Base-by-base conservation (phyloP, 2,113 vertebrate species). In the Notothenia rossii region DNA sequence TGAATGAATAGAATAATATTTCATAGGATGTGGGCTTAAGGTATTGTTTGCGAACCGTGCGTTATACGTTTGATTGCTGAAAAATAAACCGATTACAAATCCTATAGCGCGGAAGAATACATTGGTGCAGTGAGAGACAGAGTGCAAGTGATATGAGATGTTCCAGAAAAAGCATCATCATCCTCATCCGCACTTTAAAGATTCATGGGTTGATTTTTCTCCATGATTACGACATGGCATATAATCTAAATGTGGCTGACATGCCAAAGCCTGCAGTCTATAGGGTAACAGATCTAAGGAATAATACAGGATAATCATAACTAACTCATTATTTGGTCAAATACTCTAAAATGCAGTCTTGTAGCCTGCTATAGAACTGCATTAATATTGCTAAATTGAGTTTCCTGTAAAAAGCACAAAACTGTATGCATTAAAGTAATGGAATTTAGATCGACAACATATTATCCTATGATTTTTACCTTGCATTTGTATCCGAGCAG, bases 81-180 rank as follows among this genome's bases (percentile, higher is more conserved):
- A 59, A 50, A 56, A 50, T 4, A 59, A 4, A 29, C 1, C 11
- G 14, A 56, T n/a, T 33, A 2, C 0, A 9, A 72, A 67, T 3
- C 9, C 4, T 12, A 17, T 1, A n/a, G 14, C 20, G 92, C 91
- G 93, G 89, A 91, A 33, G 89, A 63, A 92, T 25, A 92, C 77
- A 67, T 9, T 89, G 79, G 72, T 58, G 83, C 86, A 92, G 78
- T 76, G 72, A 71, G 72, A 71, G 48, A 77, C 79, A 13, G 51
- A 67, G 61, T 49, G 68, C 61, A 70, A 46, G 64, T 20, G 12
- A 78, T 40, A 40, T 56, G 20, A n/a, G 17, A 0, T 29, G 64
- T 63, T 72, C 71, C 2, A 29, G 51, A 29, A 48, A 79, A 40
- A 54, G 43, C 36, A 40, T 40, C 55, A 10, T 14, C 59, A 50